phyloP scores from a whole-genome alignment of 2,888 invertebrate genomes.

The Flexamia atlantica region DNA sequence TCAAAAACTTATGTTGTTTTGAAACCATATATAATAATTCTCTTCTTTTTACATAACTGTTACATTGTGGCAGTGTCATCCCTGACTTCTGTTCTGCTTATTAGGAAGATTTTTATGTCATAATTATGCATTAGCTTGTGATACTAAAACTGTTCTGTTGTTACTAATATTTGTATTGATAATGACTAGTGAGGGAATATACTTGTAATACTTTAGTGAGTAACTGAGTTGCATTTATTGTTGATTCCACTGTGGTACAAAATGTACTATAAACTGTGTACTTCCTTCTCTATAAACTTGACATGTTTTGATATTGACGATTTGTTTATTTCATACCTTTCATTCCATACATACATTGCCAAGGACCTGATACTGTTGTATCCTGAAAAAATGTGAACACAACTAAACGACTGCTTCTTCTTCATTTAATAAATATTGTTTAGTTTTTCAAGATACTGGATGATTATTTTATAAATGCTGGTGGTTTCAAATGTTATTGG shows the following conservation, averaged over 20 bases:
- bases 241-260: constrained; percentile 24
- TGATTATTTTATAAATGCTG: too few relatives aligned
- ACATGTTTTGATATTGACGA: constrained; percentile 30
- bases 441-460: too few relatives aligned
- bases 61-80: constrained; percentile 15
- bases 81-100: constrained; percentile 37
- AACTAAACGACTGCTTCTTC: too few relatives aligned
- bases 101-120: constrained; percentile 48
- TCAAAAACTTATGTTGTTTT: neutral
- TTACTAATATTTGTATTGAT: constrained; percentile 45
- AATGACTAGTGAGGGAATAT: constrained; percentile 48
- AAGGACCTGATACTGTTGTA: too few relatives aligned
- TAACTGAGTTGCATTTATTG: constrained; percentile 53
- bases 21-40: neutral
- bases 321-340: neutral
- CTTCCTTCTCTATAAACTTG: constrained; percentile 46
- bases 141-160: constrained; percentile 57
- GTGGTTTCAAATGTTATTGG: too few relatives aligned
- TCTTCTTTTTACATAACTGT: neutral
- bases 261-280: constrained; percentile 33
- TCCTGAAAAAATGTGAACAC: too few relatives aligned
- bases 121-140: constrained; percentile 54
- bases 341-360: too few relatives aligned
- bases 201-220: constrained; percentile 35
- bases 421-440: too few relatives aligned